Evolutionary conservation across 1,140 invertebrate species (phyloP), one percentile per base, ranked within the genome.

Genomic region (Philaenus spumarius): DNA sequence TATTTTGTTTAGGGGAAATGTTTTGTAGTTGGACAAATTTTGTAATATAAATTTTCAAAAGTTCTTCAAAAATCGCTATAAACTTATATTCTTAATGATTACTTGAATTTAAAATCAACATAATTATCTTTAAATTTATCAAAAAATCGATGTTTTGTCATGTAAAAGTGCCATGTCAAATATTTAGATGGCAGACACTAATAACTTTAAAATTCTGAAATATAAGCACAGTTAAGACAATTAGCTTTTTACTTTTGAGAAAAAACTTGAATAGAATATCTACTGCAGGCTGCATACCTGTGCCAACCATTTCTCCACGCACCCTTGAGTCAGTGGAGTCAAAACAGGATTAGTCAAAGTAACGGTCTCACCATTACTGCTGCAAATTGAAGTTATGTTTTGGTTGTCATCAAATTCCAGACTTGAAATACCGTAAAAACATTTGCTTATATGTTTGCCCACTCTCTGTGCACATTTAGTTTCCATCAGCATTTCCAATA

Each of bases 401-500:
- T 89, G 76, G 15, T 81, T 74, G 1, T 78, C 61, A 67, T 91
- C 86, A 69, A 95, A 94, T 62, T 83, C 77, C 23, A 89, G 70
- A 52, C 74, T 73, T 59, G 80, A 77, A 54, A 90, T 87, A 24
- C 85, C 86, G 72, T 93, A 89, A 66, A 96, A 95, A 73, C 89
- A 95, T 75, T 95, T 95, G 70, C 89, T 89, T 40, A 96, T 75
- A 79, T 95, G 90, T 0, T 90, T 90, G 66, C 95, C 90, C 3
- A 96, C 90, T 60, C 89, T 81, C 14, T 83, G 68, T 0, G 86
- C 91, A 76, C 96, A 89, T 74, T 93, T 94, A 0, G 89, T 86
- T 79, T 96, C 90, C 0, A 93, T 94, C 40, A 97, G 75, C 67
- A 97, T 96, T 73, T 96, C 91, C 23, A 97, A 76, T 82, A 97